Evolutionary conservation across 2,888 invertebrate genomes (phyloP).

Genomic region (Apamea crenata): DNA sequence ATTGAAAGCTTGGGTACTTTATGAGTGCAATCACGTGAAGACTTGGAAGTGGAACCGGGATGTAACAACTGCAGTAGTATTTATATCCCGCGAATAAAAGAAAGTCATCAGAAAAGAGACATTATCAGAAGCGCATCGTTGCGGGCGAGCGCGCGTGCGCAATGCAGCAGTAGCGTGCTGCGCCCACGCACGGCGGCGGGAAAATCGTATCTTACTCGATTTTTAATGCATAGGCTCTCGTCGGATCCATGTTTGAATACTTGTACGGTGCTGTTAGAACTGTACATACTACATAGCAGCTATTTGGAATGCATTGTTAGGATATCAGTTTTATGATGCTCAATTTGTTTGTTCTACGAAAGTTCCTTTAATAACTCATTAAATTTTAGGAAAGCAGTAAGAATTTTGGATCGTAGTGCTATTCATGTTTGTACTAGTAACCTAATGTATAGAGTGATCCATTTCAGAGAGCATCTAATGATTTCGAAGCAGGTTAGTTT

Average conservation of each 20-base stretch:
- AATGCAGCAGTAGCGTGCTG: conserved; percentile 80
- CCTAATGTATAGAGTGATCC: not conserved
- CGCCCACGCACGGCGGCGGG: conserved; percentile 72
- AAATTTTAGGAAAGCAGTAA: not conserved
- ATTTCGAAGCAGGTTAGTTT: not conserved
- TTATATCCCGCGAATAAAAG: conserved; percentile 73
- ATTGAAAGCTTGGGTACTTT: not conserved
- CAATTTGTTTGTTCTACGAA: conserved; percentile 6
- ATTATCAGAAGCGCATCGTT: conserved; percentile 79
- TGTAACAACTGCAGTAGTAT: conserved; percentile 41
- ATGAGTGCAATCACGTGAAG: not conserved
- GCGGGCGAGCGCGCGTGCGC: conserved; percentile 79
- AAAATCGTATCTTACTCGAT: conserved; percentile 82
- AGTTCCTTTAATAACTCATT: not conserved
- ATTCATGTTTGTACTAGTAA: not conserved
- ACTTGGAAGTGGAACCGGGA: conserved; percentile 29
- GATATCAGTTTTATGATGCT: conserved; percentile 17
- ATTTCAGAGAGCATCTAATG: not conserved
- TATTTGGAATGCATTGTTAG: conserved; percentile 51
- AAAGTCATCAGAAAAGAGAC: conserved; percentile 82
- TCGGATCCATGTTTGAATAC: conserved; percentile 62
- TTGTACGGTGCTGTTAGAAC: conserved; percentile 73
- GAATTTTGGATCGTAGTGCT: not conserved
- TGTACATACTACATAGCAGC: conserved; percentile 63
- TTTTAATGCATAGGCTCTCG: conserved; percentile 79